Evolutionary conservation across 2,888 invertebrate genomes (phyloP).

Genomic region (Cephus runcator): DNA sequence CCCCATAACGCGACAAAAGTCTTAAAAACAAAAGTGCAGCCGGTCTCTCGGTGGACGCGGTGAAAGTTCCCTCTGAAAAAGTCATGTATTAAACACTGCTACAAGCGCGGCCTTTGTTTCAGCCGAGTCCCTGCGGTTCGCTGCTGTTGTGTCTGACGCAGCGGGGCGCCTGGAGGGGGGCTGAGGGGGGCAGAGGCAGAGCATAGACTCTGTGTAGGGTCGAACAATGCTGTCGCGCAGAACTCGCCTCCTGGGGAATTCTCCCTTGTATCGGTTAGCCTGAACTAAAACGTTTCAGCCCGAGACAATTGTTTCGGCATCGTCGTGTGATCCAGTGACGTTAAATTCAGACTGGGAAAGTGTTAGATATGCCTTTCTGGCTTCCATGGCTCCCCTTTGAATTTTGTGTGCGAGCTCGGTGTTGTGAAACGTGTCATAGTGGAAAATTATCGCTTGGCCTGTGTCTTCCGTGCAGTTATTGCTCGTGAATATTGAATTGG

Average conservation of each 20-base stretch:
- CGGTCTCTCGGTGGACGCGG: constrained; percentile 16
- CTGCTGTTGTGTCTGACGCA: neutral
- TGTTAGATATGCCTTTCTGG: neutral
- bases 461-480: neutral
- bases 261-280: neutral
- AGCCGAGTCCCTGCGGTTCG: neutral
- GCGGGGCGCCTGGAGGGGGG: neutral
- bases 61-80: constrained; percentile 38
- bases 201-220: neutral
- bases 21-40: constrained; percentile 23
- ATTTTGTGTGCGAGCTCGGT: neutral
- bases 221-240: neutral
- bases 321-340: neutral
- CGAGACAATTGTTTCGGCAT: neutral
- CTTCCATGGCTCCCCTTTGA: neutral
- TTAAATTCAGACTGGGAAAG: neutral
- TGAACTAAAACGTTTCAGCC: neutral
- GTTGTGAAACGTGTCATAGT: neutral
- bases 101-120: constrained; percentile 18
- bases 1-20: constrained; percentile 5
- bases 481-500: neutral
- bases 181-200: too few relatives aligned
- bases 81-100: constrained; percentile 44
- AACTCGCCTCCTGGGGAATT: neutral
- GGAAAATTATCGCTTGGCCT: neutral